phyloP scores from a whole-genome alignment of 64 coral and sea anemone genomes.

The Montipora capricornis region DNA sequence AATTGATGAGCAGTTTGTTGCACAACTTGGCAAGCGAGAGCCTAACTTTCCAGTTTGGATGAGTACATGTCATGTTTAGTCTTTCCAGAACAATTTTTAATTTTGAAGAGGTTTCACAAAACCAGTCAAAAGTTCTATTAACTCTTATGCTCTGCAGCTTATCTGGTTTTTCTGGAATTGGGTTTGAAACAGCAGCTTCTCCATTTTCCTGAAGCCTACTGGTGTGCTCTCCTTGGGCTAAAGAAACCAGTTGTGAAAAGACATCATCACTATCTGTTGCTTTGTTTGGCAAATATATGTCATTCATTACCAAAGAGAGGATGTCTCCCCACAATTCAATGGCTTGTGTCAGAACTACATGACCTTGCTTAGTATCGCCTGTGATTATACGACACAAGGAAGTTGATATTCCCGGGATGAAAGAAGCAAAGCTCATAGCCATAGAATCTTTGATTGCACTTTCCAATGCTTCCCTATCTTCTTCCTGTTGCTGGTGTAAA shows the following conservation, averaged over 20 bases:
- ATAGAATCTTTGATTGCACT: constrained; percentile 64
- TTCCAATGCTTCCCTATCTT: constrained; percentile 36
- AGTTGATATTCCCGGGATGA: constrained; percentile 90
- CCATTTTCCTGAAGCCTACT: background rate
- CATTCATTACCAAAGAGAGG: constrained; percentile 83
- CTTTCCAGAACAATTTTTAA: constrained; percentile 84
- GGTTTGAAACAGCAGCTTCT: constrained; percentile 3
- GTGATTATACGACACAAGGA: constrained; percentile 71
- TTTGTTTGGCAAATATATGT: constrained; percentile 48
- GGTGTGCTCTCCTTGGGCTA: constrained; percentile 24
- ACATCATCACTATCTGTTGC: constrained; percentile 53
- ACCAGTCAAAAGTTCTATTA: constrained; percentile 54
- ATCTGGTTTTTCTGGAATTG: constrained; percentile 25
- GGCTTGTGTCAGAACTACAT: constrained; percentile 57
- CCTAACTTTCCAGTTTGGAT: constrained; percentile 93
- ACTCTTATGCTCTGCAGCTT: constrained; percentile 54
- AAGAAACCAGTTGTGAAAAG: constrained; percentile 26
- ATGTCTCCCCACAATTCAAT: constrained; percentile 71
- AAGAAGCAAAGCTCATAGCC: constrained; percentile 80
- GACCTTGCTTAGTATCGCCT: constrained; percentile 64
- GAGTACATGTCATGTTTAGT: constrained; percentile 6
- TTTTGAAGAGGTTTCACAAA: constrained; percentile 74
- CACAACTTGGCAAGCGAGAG: constrained; percentile 72
- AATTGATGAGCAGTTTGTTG: constrained; percentile 74
- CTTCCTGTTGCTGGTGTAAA: background rate